A percentile compares a stretch with the other conserved stretches of the same genome.
Evolutionary conservation across 2,888 invertebrate species (phyloP).

Genomic region (Pterostichus madidus): DNA sequence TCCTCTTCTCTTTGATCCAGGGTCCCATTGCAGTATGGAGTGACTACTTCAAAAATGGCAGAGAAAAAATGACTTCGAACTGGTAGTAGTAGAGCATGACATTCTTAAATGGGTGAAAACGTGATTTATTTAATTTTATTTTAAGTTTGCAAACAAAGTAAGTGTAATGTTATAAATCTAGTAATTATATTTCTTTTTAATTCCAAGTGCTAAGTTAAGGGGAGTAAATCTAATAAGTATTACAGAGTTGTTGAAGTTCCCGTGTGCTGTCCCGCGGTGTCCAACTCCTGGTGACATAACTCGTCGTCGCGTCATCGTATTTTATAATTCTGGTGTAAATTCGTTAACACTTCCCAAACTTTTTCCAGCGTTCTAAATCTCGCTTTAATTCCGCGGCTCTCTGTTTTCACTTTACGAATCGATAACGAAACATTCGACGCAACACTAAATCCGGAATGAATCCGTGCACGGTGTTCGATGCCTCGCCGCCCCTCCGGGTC

Average conservation of each 20-base stretch:
- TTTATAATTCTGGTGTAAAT: slow-evolving; percentile 67
- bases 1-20: too few species aligned
- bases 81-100: too few species aligned
- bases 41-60: too few species aligned
- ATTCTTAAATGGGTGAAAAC: too few species aligned
- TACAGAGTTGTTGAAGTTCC: slow-evolving; percentile 7
- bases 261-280: slow-evolving; percentile 30
- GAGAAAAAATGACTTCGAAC: too few species aligned
- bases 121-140: not conserved
- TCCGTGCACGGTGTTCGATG: slow-evolving; percentile 31
- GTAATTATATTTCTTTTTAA: slow-evolving; percentile 62
- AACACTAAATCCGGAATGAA: slow-evolving; percentile 62
- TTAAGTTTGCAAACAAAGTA: not conserved
- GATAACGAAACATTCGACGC: slow-evolving; percentile 64
- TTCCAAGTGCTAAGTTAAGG: slow-evolving; percentile 33
- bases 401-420: slow-evolving; percentile 66
- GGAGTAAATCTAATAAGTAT: slow-evolving; percentile 62
- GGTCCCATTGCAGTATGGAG: too few species aligned
- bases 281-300: slow-evolving; percentile 20
- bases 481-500: slow-evolving; percentile 18
- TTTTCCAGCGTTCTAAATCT: slow-evolving; percentile 65
- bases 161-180: slow-evolving; percentile 20
- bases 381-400: slow-evolving; percentile 63
- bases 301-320: slow-evolving; percentile 52
- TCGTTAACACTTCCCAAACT: slow-evolving; percentile 66